Evolutionary conservation across 2,888 invertebrate species (phyloP).

Genomic region (Hartigia nigra): DNA sequence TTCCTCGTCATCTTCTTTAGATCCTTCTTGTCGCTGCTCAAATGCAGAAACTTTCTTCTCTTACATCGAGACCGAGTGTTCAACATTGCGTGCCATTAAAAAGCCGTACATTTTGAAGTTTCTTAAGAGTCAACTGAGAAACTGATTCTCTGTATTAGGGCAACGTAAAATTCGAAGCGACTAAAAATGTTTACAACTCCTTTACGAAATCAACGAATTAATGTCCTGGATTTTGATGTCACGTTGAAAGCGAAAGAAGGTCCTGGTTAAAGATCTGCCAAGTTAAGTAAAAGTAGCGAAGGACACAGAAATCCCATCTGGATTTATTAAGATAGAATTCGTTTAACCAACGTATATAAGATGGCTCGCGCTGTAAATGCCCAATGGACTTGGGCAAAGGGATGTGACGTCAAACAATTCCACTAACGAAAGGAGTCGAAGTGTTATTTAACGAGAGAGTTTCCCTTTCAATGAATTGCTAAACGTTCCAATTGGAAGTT

Average conservation of each 20-base stretch:
- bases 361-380: not conserved
- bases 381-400: not conserved
- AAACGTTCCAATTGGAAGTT: not conserved
- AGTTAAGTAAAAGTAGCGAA: slow-evolving; percentile 40
- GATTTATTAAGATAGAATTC: slow-evolving; percentile 48
- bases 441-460: not conserved
- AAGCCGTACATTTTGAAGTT: not conserved
- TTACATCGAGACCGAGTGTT: not conserved
- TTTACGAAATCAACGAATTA: not conserved
- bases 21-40: not conserved
- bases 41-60: not conserved
- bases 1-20: not conserved
- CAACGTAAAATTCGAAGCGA: too few species aligned
- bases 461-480: not conserved
- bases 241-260: slow-evolving; percentile 31
- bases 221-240: not conserved
- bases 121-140: not conserved
- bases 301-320: slow-evolving; percentile 48
- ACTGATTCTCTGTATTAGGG: not conserved
- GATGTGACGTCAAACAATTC: not conserved
- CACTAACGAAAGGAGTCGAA: not conserved
- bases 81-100: not conserved
- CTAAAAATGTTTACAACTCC: not conserved
- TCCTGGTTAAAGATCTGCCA: slow-evolving; percentile 29
- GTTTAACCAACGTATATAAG: slow-evolving; percentile 36